Percentiles rank a stretch among this genome's conserved stretches.
These are phyloP conservation scores for Nothocercus nigrocapillus DNA, from an alignment of 2,113 vertebrate species.

Conservation along the genomic window DNA sequence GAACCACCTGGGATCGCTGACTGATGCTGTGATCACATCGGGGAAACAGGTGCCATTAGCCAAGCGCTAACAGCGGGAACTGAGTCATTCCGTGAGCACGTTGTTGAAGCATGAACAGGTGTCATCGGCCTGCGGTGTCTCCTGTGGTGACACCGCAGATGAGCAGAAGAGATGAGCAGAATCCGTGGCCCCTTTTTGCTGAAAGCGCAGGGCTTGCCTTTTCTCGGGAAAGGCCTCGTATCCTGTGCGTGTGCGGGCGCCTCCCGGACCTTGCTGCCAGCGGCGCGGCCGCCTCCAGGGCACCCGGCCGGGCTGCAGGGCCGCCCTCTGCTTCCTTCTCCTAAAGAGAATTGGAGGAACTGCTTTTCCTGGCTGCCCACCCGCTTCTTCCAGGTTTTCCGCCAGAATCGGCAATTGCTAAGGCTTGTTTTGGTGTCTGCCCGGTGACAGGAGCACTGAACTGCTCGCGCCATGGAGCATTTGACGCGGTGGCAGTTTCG, in stretches of 20 bases:
- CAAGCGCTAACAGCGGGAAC: background rate
- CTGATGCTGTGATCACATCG: background rate
- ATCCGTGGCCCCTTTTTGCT: background rate
- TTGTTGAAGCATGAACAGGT: background rate
- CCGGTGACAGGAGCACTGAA: background rate
- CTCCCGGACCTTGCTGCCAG: too few species aligned
- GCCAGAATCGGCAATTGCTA: background rate
- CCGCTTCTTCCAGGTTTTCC: background rate
- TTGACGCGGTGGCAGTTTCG: background rate
- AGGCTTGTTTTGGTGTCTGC: rapidly evolving
- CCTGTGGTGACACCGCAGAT: background rate
- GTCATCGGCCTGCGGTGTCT: background rate
- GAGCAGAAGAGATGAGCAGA: background rate
- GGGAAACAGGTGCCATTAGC: background rate
- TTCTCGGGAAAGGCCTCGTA: background rate
- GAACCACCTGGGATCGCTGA: background rate
- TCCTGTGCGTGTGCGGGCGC: too few species aligned
- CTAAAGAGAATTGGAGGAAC: background rate
- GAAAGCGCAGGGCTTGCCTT: background rate
- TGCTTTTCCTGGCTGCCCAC: background rate
- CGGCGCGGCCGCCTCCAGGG: too few species aligned
- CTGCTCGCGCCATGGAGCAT: rapidly evolving
- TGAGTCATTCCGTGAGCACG: background rate
- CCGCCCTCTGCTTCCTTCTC: too few species aligned
- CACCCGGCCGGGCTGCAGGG: too few species aligned